A percentile compares a stretch with the other conserved stretches of the same genome.
Evolutionary conservation across 2,797 vertebrate genomes (phyloP).

Genomic region (Malurus splendens): DNA sequence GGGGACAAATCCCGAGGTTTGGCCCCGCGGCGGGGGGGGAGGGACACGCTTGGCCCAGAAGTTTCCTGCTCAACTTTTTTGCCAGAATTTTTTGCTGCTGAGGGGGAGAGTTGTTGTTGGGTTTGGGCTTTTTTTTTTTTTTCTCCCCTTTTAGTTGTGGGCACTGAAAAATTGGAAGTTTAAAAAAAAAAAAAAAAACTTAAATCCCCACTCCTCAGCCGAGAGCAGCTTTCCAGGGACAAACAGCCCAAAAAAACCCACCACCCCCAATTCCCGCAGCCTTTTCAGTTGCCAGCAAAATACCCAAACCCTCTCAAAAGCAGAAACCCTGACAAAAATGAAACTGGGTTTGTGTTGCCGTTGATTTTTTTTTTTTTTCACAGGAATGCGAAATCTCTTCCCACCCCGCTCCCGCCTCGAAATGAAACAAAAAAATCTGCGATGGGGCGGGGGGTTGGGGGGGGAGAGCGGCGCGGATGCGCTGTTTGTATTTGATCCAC

Average conservation of each 20-base stretch:
- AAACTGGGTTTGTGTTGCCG: slow-evolving; percentile 39
- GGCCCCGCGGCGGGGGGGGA: background rate
- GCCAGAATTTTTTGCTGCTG: background rate
- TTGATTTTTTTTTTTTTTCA: slow-evolving; percentile 10
- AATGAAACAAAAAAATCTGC: slow-evolving; percentile 31
- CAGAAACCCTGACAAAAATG: slow-evolving; percentile 41
- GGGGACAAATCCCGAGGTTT: background rate
- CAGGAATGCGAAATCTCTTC: slow-evolving; percentile 33
- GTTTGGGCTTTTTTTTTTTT: background rate
- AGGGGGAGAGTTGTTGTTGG: background rate
- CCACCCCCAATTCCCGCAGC: slow-evolving; percentile 41
- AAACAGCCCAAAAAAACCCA: slow-evolving; percentile 21
- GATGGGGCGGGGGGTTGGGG: background rate
- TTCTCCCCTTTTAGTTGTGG: background rate
- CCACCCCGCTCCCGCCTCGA: background rate
- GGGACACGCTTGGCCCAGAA: background rate
- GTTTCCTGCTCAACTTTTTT: slow-evolving; percentile 31
- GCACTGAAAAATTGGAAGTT: background rate
- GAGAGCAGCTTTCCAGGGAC: slow-evolving; percentile 22
- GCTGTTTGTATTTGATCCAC: slow-evolving; percentile 24
- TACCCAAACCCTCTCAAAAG: slow-evolving; percentile 21
- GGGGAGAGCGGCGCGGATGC: background rate
- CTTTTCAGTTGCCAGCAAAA: slow-evolving; percentile 16
- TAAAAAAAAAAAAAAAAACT: background rate
- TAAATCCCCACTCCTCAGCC: background rate